Evolutionary conservation across 2,888 invertebrate genomes (phyloP).

Genomic region (Diachrysia chrysitis): DNA sequence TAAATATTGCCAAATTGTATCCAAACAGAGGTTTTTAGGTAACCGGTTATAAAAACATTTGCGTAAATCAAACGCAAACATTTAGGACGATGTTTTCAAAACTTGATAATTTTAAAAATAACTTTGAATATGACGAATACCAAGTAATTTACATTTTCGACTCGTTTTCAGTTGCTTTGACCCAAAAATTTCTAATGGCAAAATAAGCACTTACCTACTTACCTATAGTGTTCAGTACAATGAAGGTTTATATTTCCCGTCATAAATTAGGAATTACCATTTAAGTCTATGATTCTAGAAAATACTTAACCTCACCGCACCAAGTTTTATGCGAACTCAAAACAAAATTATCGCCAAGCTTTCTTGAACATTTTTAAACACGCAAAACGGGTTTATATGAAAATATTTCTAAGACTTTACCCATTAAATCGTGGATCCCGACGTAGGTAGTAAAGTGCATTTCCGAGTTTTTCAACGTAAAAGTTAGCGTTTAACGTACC

Average conservation of each 20-base stretch:
- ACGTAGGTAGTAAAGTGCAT: conserved; percentile 40
- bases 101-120: background rate
- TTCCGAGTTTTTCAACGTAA: conserved; percentile 48
- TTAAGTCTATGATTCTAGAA: conserved; percentile 35
- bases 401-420: conserved; percentile 34
- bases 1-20: conserved; percentile 48
- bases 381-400: conserved; percentile 43
- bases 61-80: conserved; percentile 24
- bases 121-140: background rate
- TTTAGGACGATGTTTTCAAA: conserved; percentile 10
- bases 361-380: conserved; percentile 49
- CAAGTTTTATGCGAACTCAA: conserved; percentile 27
- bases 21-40: conserved; percentile 22
- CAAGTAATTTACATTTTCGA: background rate
- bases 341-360: conserved; percentile 33
- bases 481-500: conserved; percentile 28
- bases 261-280: conserved; percentile 30
- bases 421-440: conserved; percentile 41
- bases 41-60: conserved; percentile 27
- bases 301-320: conserved; percentile 20
- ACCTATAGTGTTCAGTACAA: conserved; percentile 12
- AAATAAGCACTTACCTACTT: conserved; percentile 2
- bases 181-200: conserved; percentile 2
- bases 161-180: background rate
- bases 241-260: conserved; percentile 28